Percentiles rank a stretch among this genome's conserved stretches.
These are phyloP conservation scores for Podargus strigoides DNA, from an alignment of 2,797 vertebrate species.

Conservation along the genomic window DNA sequence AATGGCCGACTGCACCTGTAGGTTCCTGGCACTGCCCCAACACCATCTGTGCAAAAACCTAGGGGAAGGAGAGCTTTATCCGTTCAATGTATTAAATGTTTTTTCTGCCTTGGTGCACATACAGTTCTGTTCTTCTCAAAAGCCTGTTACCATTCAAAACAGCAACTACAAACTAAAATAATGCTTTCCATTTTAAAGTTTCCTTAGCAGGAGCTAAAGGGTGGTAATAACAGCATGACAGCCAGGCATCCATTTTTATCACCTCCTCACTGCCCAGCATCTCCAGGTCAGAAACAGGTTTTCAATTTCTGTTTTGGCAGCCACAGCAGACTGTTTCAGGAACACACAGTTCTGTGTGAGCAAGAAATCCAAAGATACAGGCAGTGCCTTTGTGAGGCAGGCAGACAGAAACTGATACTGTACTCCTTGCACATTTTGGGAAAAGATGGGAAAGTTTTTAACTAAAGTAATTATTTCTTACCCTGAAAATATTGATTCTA, in stretches of 20 bases:
- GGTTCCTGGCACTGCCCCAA: not conserved
- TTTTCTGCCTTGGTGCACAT: not conserved
- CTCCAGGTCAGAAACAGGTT: not conserved
- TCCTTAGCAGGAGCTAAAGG: not conserved
- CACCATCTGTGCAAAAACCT: not conserved
- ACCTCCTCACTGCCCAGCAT: not conserved
- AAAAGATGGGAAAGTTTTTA: not conserved
- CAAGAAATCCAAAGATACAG: not conserved
- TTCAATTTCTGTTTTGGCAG: slow-evolving; percentile 1
- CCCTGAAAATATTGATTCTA: not conserved
- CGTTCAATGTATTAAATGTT: not conserved
- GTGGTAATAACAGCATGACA: not conserved
- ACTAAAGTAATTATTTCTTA: not conserved
- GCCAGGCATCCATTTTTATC: not conserved
- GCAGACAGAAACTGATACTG: not conserved
- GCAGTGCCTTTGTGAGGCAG: not conserved
- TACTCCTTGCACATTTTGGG: not conserved
- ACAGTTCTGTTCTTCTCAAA: not conserved
- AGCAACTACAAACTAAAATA: not conserved
- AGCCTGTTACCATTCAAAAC: not conserved
- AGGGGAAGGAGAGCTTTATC: not conserved
- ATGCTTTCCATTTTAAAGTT: not conserved
- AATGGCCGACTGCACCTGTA: not conserved
- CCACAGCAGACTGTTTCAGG: not conserved
- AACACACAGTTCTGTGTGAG: not conserved